Evolutionary conservation across 2,888 invertebrate genomes (phyloP).

Genomic region (Cryptus viduatorius): DNA sequence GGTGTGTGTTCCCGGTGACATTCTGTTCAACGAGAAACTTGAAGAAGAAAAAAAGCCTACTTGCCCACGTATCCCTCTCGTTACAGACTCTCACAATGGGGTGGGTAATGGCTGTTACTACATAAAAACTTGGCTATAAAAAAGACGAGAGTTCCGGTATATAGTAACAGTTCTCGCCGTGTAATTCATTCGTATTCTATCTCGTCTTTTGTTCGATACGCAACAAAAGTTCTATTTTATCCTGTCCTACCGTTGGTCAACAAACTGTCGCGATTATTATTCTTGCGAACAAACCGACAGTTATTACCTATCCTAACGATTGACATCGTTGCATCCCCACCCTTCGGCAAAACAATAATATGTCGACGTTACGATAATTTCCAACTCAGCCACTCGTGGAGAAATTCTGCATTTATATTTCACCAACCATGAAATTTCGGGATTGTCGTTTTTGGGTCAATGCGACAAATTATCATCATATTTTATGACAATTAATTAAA

Average conservation of each 20-base stretch:
- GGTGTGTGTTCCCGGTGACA: slow-evolving; percentile 8
- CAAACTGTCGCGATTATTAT: not conserved
- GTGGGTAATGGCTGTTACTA: slow-evolving; percentile 5
- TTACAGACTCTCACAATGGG: not conserved
- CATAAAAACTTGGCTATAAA: not conserved
- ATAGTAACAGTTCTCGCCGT: not conserved
- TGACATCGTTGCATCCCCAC: too few species aligned
- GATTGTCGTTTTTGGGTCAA: too few species aligned
- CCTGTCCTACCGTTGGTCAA: not conserved
- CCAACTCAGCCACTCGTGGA: too few species aligned
- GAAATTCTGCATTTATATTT: too few species aligned
- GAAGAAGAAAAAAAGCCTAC: slow-evolving; percentile 1
- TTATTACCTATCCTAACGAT: too few species aligned
- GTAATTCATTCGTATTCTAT: not conserved
- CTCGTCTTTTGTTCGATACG: not conserved
- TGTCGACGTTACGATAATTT: too few species aligned
- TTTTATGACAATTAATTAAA: too few species aligned
- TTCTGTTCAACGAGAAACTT: slow-evolving; percentile 7
- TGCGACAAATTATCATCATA: too few species aligned
- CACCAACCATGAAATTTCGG: too few species aligned
- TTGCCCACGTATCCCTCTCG: slow-evolving; percentile 7
- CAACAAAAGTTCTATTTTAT: not conserved
- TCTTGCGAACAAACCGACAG: not conserved
- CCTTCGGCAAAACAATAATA: too few species aligned
- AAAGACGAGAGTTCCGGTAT: not conserved